A percentile compares a stretch with the other conserved stretches of the same genome.
Conservation (phyloP, 2,797 vertebrate genomes). For the Eutrigla gurnardus region DNA sequence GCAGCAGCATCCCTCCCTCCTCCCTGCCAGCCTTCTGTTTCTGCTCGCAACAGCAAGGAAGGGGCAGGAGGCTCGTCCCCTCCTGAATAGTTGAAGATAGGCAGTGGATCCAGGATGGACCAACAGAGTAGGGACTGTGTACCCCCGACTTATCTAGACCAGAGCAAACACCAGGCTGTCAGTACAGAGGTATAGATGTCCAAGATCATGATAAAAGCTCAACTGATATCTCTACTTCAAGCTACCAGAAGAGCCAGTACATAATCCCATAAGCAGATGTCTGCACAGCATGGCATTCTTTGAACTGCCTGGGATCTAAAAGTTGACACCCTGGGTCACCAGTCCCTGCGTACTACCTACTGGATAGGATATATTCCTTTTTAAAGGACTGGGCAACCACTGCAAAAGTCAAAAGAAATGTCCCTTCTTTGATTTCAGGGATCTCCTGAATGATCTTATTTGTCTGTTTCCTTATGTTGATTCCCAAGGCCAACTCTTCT, state of each 20-base stretch:
- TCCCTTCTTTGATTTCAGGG: background rate
- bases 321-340: background rate
- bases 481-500: background rate
- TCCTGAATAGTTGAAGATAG: conserved; percentile 54
- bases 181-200: background rate
- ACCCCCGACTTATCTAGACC: background rate
- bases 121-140: background rate
- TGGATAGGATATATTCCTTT: background rate
- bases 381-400: background rate
- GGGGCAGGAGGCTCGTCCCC: conserved; percentile 45
- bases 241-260: background rate
- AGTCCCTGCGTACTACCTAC: background rate
- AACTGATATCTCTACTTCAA: background rate
- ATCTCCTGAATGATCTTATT: conserved; percentile 5
- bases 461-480: background rate
- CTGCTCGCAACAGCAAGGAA: conserved; percentile 45
- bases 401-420: background rate
- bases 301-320: conserved; percentile 9
- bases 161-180: conserved; percentile 2
- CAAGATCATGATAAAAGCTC: background rate
- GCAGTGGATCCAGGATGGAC: conserved; percentile 13
- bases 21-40: conserved; percentile 71
- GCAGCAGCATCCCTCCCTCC: conserved; percentile 64
- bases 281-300: conserved; percentile 11
- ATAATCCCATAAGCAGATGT: conserved; percentile 12